Base-by-base conservation (phyloP, 2,113 vertebrate species). In the Pollachius pollachius region DNA sequence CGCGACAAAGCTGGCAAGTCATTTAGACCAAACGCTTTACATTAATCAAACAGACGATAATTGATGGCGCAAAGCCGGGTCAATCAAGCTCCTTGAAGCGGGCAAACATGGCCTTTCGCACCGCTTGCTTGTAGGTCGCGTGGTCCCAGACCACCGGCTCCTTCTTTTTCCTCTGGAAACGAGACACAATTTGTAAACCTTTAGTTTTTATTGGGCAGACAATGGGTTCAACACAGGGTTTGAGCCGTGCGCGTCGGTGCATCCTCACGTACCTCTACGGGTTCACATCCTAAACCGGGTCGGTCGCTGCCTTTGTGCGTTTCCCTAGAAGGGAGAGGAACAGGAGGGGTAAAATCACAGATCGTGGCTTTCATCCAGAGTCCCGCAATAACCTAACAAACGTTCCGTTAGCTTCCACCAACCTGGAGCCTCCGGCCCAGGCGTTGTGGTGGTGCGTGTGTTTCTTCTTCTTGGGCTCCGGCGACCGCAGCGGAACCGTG, bases 21-120 rank as follows among this genome's bases (percentile, higher is more conserved):
- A 34, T 34, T 34, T 34, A 34, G 30, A 34, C 30, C 30, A 16
- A 64, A 72, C 23, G 52, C 16, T 69, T 72, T 61, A 69, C 54
- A 76, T 64, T 66, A 62, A 63, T n/a, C 34, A 77, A 77, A 34
- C 37, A 41, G 60, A 62, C 34, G 72, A 30, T 68, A 72, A 21
- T 52, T 71, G 72, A 67, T 68, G 62, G 63, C 75, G 68, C 13
- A 15, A 30, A 52, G 67, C 68, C 12, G 0, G 61, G 68, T 96
- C 92, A 98, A 84, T 98, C 95, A 0, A 98, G 94, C 71, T 98
- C 97, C 85, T 98, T 98, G 56, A 96, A 98, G 68, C 96, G 94
- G 71, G 97, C 96, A 84, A 98, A 98, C 97, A 98, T 98, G 77
- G 97, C 96, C 80, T 97, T 96, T 64, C 96, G 91, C 58, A 98